Evolutionary conservation across 2,888 invertebrate genomes (phyloP).

Genomic region (Adela reaumurella): DNA sequence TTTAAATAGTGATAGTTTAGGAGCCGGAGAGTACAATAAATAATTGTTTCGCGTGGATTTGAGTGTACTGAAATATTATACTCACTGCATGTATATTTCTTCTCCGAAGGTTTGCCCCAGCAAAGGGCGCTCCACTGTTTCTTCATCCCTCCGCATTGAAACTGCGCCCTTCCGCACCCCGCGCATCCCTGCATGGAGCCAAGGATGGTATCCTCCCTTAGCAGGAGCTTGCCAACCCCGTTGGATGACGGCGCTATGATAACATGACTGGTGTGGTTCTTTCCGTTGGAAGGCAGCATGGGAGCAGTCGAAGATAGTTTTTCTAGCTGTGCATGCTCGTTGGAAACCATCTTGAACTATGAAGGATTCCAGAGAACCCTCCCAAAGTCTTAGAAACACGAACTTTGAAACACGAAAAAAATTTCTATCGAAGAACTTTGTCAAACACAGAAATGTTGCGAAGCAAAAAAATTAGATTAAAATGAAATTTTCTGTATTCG

Average conservation of each 20-base stretch:
- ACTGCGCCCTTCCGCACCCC: conserved; percentile 32
- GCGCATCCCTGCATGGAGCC: conserved; percentile 34
- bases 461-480: too few species aligned
- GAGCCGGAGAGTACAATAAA: too few species aligned
- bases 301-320: conserved; percentile 19
- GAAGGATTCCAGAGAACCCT: too few species aligned
- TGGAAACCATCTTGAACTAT: conserved; percentile 4
- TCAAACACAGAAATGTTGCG: too few species aligned
- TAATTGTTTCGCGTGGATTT: too few species aligned
- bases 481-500: too few species aligned
- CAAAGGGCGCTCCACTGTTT: conserved; percentile 41
- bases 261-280: conserved; percentile 15
- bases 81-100: conserved; percentile 41
- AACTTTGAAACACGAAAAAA: too few species aligned
- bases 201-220: conserved; percentile 40
- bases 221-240: conserved; percentile 28
- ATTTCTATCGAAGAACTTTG: too few species aligned
- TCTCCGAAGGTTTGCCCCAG: conserved; percentile 36
- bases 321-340: conserved; percentile 20
- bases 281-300: conserved; percentile 22
- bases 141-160: conserved; percentile 34
- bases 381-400: too few species aligned
- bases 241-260: conserved; percentile 18
- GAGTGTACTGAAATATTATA: too few species aligned
- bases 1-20: too few species aligned